Percentiles rank a stretch among this genome's conserved stretches.
Evolutionary conservation across 2,888 invertebrate species (phyloP).

Genomic region (Epirrhoe alternata): DNA sequence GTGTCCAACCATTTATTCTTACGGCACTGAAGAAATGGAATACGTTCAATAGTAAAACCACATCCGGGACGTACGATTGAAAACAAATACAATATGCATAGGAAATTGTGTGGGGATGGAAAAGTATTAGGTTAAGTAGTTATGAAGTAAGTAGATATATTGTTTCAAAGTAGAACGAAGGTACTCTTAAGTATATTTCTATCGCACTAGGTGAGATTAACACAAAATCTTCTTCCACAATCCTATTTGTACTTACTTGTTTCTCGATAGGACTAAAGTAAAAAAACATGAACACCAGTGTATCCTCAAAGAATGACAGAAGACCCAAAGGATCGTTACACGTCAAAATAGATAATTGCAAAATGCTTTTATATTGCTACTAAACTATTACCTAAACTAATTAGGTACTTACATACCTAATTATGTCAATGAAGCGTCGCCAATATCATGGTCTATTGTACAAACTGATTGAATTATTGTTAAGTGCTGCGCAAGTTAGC

Average conservation of each 20-base stretch:
- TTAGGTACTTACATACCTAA: background rate
- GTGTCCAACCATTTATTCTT: conserved; percentile 20
- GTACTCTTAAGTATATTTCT: background rate
- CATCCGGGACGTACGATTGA: conserved; percentile 21
- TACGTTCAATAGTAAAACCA: conserved; percentile 18
- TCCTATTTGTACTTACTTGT: no score
- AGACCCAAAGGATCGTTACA: no score
- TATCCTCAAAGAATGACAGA: no score
- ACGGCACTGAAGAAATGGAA: conserved; percentile 16
- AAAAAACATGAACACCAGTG: no score
- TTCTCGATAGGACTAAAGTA: no score
- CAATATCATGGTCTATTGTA: conserved; percentile 1
- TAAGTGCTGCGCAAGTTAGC: background rate
- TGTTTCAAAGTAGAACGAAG: background rate
- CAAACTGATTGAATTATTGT: conserved; percentile 6
- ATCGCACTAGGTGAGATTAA: no score
- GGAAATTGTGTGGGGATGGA: conserved; percentile 14
- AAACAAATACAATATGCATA: conserved; percentile 30
- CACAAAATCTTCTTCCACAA: no score
- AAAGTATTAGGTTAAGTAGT: conserved; percentile 11
- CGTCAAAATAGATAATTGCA: no score
- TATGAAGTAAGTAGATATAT: background rate
- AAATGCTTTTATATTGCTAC: no score
- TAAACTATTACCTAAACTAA: no score
- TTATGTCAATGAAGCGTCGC: background rate